Base-by-base conservation (phyloP, 2,888 invertebrate species). In the Dromius quadrimaculatus region DNA sequence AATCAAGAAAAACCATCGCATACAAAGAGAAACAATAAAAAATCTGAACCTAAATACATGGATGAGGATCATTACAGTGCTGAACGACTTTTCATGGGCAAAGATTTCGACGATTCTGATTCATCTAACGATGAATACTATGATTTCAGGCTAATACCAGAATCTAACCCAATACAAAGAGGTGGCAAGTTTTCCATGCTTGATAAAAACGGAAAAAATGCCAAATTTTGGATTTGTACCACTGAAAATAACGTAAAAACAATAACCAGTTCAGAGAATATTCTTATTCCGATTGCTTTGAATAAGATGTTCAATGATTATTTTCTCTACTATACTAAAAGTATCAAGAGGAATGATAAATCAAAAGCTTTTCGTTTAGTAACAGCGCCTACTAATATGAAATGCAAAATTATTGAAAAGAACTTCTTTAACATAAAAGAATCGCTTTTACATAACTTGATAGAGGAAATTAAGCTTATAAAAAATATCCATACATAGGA, bases 231-330 rank as follows among this genome's bases (percentile, higher is more conserved):
- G 41, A 6, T 41, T 1, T 41, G 41, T 15, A 41, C 41, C 6
- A 41, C 9, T 41, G 41, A 41, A 2, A 41, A 41, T 1, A 41
- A 15, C 15, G 2, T 15, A 1, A 1, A 11, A 41, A 41, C 41
- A 15, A 41, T 41, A 1, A 41, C 41, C 1, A 41, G 15, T 8
- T 15, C 13, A 2, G 41, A 41, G 1, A 41, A 41, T 15, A 41
- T 41, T 15, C 6, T 41, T 1, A 41, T 41, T 15, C 41, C 41
- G 8, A 15, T 41, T 1, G 13, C 41, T 15, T 15, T 41, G 5
- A 41, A 41, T 15, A 41, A 41, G 15, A 11, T 41, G 13, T 41
- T 15, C 6, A 41, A 41, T 41, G 41, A 41, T 15, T 41, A 41
- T 15, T 41, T 41, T 15, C 6, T 41, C 0, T 41, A 41, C 15